Evolutionary conservation across 2,113 vertebrate genomes (phyloP).

Genomic region (Pelodiscus sinensis): DNA sequence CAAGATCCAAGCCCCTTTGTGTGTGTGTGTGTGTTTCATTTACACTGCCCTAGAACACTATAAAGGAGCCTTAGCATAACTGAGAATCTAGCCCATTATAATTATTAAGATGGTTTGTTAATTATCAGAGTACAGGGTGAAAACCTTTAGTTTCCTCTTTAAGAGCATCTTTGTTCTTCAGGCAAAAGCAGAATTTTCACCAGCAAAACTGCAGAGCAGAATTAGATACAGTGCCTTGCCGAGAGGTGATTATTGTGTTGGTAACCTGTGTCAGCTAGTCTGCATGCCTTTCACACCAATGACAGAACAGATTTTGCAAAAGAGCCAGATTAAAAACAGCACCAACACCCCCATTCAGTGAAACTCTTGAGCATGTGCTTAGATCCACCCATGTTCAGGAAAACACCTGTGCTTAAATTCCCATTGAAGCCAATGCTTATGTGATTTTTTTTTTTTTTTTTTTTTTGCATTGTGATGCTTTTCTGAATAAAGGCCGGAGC

Average conservation of each 20-base stretch:
- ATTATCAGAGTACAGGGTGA: neutral
- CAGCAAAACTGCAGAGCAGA: neutral
- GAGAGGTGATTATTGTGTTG: neutral
- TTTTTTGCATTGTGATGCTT: neutral
- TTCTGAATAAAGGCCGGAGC: neutral
- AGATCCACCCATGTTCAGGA: neutral
- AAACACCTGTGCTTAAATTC: neutral
- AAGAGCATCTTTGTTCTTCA: neutral
- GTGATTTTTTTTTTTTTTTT: neutral
- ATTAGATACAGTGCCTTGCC: neutral
- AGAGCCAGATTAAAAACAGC: neutral
- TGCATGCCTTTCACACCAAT: neutral
- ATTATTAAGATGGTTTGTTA: neutral
- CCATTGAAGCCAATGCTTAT: neutral
- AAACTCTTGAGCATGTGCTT: neutral
- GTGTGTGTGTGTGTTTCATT: neutral
- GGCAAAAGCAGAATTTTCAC: neutral
- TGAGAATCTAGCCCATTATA: neutral
- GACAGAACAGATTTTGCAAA: neutral
- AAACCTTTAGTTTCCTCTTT: neutral
- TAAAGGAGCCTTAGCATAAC: neutral
- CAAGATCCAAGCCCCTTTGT: too few relatives aligned
- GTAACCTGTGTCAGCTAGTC: neutral
- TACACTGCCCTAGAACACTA: neutral
- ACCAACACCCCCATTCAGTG: neutral